A percentile compares a stretch with the other conserved stretches of the same genome.
Conservation (phyloP, 2,797 vertebrate species). For the Siniperca undulata region DNA sequence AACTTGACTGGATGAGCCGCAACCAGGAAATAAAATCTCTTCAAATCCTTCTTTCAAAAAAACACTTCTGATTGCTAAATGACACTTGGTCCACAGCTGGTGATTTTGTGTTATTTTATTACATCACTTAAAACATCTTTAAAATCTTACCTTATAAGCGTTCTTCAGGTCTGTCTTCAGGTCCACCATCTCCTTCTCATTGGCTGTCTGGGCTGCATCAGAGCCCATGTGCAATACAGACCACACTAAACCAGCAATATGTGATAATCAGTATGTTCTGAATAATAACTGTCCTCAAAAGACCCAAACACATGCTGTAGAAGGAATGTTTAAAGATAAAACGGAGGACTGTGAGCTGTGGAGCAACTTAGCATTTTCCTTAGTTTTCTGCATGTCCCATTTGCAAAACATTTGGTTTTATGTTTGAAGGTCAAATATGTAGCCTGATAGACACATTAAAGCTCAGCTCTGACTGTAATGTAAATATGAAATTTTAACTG, state of each 20-base stretch:
- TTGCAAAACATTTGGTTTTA: not conserved
- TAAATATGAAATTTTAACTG: not conserved
- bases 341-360: not conserved
- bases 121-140: conserved; percentile 2
- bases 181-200: conserved; percentile 4
- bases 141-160: conserved; percentile 17
- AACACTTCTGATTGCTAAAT: conserved; percentile 24
- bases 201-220: not conserved
- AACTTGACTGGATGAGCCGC: not conserved
- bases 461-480: not conserved
- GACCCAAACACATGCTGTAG: conserved; percentile 18
- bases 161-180: not conserved
- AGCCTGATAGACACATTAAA: not conserved
- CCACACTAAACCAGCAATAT: conserved; percentile 2
- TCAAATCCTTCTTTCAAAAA: not conserved
- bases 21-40: conserved; percentile 25
- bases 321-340: conserved; percentile 1
- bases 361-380: not conserved
- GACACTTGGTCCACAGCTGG: conserved; percentile 27
- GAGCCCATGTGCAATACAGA: conserved; percentile 32
- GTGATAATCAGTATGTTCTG: conserved; percentile 7
- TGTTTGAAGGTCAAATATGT: not conserved
- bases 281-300: conserved; percentile 21
- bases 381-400: not conserved
- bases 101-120: conserved; percentile 31